phyloP scores from a whole-genome alignment of 2,888 invertebrate species.

The Drosophila algonquin region DNA sequence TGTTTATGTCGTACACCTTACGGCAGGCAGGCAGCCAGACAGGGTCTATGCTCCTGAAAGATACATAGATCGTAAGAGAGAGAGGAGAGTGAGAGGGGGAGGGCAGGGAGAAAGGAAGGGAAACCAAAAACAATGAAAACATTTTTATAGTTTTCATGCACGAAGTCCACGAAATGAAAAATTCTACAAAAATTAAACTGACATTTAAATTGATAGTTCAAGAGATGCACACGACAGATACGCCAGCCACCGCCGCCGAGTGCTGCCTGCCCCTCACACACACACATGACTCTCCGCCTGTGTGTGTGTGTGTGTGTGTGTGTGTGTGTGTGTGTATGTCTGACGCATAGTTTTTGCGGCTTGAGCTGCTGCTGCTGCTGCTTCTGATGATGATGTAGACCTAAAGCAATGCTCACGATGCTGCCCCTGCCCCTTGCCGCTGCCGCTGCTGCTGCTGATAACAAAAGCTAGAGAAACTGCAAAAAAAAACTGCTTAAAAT shows the following conservation, averaged over 20 bases:
- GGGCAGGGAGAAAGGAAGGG: slow-evolving; percentile 6
- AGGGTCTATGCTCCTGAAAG: slow-evolving; percentile 60
- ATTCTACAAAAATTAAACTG: slow-evolving; percentile 82
- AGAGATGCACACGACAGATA: slow-evolving; percentile 82
- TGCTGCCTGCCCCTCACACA: slow-evolving; percentile 4
- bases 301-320: slow-evolving; percentile 37
- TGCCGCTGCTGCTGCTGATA: slow-evolving; percentile 50
- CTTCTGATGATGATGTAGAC: slow-evolving; percentile 40
- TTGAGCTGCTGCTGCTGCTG: slow-evolving; percentile 43
- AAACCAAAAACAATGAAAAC: slow-evolving; percentile 71
- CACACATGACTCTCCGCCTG: neutral
- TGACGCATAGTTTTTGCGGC: slow-evolving; percentile 53
- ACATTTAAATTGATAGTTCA: slow-evolving; percentile 83
- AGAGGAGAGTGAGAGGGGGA: slow-evolving; percentile 12
- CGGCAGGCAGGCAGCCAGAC: slow-evolving; percentile 18
- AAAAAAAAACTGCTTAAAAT: slow-evolving; percentile 30
- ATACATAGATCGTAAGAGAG: slow-evolving; percentile 51
- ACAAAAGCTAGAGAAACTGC: slow-evolving; percentile 33
- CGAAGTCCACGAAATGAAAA: slow-evolving; percentile 80
- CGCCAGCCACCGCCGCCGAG: slow-evolving; percentile 43
- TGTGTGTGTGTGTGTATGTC: slow-evolving; percentile 34
- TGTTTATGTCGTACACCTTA: slow-evolving; percentile 26
- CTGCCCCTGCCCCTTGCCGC: neutral
- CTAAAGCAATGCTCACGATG: slow-evolving; percentile 3
- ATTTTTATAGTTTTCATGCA: slow-evolving; percentile 79